phyloP scores from a whole-genome alignment of 30 jellyfish, hydroid and myxozoan species.

The Chrysaora quinquecirrha region DNA sequence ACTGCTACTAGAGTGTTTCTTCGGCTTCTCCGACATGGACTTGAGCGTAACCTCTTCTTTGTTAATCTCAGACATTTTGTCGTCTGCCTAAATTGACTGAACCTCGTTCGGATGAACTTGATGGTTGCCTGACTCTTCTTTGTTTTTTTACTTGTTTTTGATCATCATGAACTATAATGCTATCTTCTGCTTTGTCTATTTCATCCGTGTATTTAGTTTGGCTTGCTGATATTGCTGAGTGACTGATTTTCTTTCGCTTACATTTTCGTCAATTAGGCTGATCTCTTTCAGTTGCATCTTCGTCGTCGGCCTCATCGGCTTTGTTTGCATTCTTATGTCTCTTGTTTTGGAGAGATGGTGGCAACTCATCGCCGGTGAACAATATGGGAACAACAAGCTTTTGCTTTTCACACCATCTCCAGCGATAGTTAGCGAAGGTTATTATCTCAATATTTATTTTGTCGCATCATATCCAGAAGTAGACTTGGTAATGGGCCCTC shows the following conservation, averaged over 20 bases:
- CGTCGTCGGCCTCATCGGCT: slow-evolving; percentile 12
- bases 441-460: background rate
- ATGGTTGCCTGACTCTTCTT: slow-evolving; percentile 22
- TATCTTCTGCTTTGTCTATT: too few species aligned
- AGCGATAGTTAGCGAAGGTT: slow-evolving; percentile 24
- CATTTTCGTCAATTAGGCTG: slow-evolving; percentile 15
- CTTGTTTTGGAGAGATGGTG: slow-evolving; percentile 22
- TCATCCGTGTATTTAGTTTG: too few species aligned
- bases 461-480: slow-evolving; percentile 26
- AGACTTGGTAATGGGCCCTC: slow-evolving; percentile 50
- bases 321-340: slow-evolving; percentile 1
- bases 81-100: background rate
- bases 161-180: too few species aligned
- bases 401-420: slow-evolving; percentile 22
- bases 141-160: slow-evolving; percentile 9
- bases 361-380: slow-evolving; percentile 47
- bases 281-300: slow-evolving; percentile 3
- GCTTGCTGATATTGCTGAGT: slow-evolving; percentile 6
- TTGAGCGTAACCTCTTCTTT: background rate
- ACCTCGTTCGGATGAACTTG: background rate
- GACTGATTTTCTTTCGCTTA: slow-evolving; percentile 6
- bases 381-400: slow-evolving; percentile 34
- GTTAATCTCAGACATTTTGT: background rate
- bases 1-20: slow-evolving; percentile 1
- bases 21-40: background rate